phyloP scores from a whole-genome alignment of 2,888 invertebrate species.

The Esperia sulphurella region DNA sequence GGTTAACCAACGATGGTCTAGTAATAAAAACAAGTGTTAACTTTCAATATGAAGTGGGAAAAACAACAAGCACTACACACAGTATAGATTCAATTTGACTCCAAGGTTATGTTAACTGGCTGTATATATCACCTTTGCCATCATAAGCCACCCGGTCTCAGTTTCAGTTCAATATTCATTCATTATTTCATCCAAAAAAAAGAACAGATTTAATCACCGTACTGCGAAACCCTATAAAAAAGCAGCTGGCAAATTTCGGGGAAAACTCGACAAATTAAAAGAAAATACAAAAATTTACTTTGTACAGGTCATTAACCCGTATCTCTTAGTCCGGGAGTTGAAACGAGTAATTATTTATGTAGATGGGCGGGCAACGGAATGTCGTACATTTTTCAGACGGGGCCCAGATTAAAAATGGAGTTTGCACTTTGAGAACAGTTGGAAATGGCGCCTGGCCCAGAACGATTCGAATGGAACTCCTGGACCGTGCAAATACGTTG shows the following conservation, averaged over 20 bases:
- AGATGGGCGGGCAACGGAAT: constrained; percentile 24
- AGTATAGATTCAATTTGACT: too few relatives aligned
- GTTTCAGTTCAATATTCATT: too few relatives aligned
- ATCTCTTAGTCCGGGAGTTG: constrained; percentile 24
- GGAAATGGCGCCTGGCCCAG: constrained; percentile 3
- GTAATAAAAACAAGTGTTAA: too few relatives aligned
- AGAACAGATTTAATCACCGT: neutral
- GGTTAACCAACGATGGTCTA: too few relatives aligned
- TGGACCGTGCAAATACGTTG: neutral
- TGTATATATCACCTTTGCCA: too few relatives aligned
- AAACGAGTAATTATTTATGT: constrained; percentile 41
- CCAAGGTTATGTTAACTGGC: too few relatives aligned
- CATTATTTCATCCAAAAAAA: too few relatives aligned
- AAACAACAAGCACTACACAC: too few relatives aligned
- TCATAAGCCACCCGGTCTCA: too few relatives aligned
- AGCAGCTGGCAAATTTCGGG: constrained; percentile 15
- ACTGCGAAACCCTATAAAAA: neutral
- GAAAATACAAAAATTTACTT: constrained; percentile 21
- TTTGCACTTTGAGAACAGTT: constrained; percentile 15
- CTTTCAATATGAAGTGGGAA: too few relatives aligned
- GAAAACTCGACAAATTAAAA: constrained; percentile 25
- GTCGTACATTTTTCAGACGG: constrained; percentile 32
- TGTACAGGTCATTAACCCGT: constrained; percentile 37
- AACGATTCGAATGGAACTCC: neutral
- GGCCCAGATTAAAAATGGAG: constrained; percentile 26